Evolutionary conservation across 2,797 vertebrate genomes (phyloP).

Genomic region (Miichthys miiuy): DNA sequence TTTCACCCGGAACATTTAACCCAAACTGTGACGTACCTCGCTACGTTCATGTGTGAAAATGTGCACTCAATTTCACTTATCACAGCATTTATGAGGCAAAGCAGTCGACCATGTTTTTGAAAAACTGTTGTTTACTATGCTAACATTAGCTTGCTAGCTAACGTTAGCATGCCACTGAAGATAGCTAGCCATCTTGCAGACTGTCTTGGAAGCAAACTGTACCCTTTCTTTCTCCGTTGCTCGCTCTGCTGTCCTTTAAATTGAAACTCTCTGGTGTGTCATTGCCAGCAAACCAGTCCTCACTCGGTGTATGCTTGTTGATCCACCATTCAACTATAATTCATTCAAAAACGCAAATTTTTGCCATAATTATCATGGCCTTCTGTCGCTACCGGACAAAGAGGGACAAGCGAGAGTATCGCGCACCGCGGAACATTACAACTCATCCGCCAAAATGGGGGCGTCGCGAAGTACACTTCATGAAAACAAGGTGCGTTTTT

Average conservation of each 20-base stretch:
- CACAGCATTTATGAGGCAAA: constrained; percentile 54
- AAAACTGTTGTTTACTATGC: constrained; percentile 79
- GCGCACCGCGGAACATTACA: constrained; percentile 75
- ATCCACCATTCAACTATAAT: constrained; percentile 86
- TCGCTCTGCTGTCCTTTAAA: constrained; percentile 84
- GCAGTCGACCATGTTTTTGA: constrained; percentile 65
- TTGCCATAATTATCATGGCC: constrained; percentile 87
- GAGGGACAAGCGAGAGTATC: constrained; percentile 84
- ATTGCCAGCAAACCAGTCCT: constrained; percentile 84
- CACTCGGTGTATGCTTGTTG: constrained; percentile 81
- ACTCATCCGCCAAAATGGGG: constrained; percentile 64
- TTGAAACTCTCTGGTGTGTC: constrained; percentile 81
- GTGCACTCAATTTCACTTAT: constrained; percentile 40
- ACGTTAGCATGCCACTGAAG: constrained; percentile 79
- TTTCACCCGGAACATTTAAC: constrained; percentile 40
- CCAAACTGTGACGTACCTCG: constrained; percentile 30
- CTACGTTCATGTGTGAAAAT: constrained; percentile 36
- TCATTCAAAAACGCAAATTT: constrained; percentile 87
- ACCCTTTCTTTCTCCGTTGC: constrained; percentile 85
- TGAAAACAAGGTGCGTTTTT: neutral
- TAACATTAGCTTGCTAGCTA: constrained; percentile 82
- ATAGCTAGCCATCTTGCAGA: constrained; percentile 83
- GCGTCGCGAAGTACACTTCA: constrained; percentile 17
- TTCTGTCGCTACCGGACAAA: constrained; percentile 89
- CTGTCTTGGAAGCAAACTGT: constrained; percentile 85